These are phyloP conservation scores for Mixornis gularis DNA, from an alignment of 2,113 vertebrate species.

Conservation along the genomic window DNA sequence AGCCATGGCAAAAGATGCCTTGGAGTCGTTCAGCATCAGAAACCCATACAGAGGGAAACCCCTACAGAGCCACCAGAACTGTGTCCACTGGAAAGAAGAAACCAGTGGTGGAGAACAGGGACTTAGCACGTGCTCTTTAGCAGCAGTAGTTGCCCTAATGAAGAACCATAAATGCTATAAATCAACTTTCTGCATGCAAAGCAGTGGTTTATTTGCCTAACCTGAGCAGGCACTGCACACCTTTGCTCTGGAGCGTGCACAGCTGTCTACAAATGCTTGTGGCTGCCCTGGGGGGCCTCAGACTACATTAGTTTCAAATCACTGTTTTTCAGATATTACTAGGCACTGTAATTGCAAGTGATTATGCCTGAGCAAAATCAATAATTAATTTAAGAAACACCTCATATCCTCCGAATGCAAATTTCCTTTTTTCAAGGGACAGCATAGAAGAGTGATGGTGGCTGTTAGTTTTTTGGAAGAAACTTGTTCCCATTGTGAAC, in stretches of 20 bases:
- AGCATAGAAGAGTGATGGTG: not conserved
- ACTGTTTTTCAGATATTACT: not conserved
- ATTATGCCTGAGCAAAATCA: conserved; percentile 6
- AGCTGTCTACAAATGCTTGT: not conserved
- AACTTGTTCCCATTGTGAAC: not conserved
- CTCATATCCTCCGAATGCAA: not conserved
- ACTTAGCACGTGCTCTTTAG: not conserved
- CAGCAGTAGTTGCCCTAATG: not conserved
- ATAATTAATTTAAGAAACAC: conserved; percentile 40
- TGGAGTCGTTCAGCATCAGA: not conserved
- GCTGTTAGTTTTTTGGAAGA: not conserved
- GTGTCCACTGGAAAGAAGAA: not conserved
- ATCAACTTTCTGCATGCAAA: not conserved
- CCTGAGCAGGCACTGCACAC: not conserved
- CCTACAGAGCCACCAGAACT: not conserved
- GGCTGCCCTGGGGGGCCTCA: not conserved
- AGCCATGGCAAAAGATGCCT: not conserved
- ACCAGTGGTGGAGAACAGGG: not conserved
- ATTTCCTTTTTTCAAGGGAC: not conserved
- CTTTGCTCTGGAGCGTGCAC: not conserved
- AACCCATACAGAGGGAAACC: not conserved
- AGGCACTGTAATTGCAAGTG: not conserved
- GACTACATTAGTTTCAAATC: not conserved
- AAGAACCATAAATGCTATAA: not conserved
- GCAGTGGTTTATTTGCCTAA: not conserved